Evolutionary conservation across 2,113 vertebrate genomes (phyloP).

Genomic region (Podarcis muralis): DNA sequence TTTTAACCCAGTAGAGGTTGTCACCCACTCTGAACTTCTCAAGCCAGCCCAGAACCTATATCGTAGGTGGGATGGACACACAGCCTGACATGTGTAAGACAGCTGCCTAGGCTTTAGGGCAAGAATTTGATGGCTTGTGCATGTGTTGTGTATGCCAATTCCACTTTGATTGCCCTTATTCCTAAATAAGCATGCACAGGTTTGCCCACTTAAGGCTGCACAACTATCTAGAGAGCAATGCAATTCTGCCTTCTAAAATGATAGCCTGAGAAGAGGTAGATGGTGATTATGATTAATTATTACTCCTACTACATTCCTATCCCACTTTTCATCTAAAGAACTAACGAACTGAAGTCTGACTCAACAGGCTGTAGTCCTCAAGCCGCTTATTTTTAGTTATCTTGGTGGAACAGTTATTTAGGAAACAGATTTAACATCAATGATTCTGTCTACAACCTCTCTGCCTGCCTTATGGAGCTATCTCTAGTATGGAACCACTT

Average conservation of each 20-base stretch:
- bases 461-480: background rate
- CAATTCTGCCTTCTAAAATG: background rate
- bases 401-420: too few relatives aligned
- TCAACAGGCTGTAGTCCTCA: background rate
- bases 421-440: background rate
- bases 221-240: background rate
- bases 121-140: too few relatives aligned
- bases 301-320: too few relatives aligned
- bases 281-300: background rate
- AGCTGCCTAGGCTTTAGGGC: too few relatives aligned
- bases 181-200: background rate
- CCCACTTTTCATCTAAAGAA: background rate
- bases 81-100: too few relatives aligned
- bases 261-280: too few relatives aligned
- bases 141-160: too few relatives aligned
- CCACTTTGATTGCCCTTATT: too few relatives aligned
- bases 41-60: background rate
- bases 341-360: background rate
- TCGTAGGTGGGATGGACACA: too few relatives aligned
- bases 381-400: background rate
- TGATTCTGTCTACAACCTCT: background rate
- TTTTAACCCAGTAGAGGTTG: accelerated
- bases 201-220: background rate
- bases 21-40: background rate
- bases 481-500: background rate